These are phyloP conservation scores for Zapus hudsonius DNA, from an alignment of 2,113 vertebrate species.

Conservation along the genomic window DNA sequence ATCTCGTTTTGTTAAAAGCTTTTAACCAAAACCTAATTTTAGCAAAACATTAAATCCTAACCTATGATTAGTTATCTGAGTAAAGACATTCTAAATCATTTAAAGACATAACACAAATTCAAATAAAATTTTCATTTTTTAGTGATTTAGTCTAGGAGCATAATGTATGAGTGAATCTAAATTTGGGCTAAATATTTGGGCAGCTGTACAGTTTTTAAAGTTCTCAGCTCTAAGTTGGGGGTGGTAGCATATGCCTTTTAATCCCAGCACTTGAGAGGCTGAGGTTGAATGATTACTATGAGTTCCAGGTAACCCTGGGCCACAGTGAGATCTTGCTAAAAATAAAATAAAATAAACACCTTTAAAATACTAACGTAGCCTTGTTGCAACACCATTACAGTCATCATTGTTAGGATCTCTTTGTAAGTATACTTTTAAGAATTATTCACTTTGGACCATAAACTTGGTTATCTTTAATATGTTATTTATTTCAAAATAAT, in stretches of 20 bases:
- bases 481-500: constrained; percentile 30
- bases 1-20: constrained; percentile 7
- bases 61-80: constrained; percentile 1
- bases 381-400: background rate
- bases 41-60: background rate
- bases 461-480: constrained; percentile 1
- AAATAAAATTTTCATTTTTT: constrained; percentile 35
- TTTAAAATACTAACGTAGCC: no score
- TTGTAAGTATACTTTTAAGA: constrained; percentile 28
- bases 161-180: constrained; percentile 6
- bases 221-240: background rate
- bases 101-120: constrained; percentile 23
- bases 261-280: no score
- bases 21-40: constrained; percentile 27
- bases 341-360: no score
- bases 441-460: background rate
- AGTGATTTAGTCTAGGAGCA: constrained; percentile 18
- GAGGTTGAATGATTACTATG: no score
- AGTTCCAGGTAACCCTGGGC: no score
- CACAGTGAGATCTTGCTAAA: no score
- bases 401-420: constrained; percentile 27
- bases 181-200: background rate
- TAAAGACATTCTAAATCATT: constrained; percentile 11
- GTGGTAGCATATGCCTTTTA: no score
- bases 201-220: constrained; percentile 1